These are phyloP conservation scores for Oscheius sp. DNA, from an alignment of 1,140 invertebrate genomes.

Conservation along the genomic window DNA sequence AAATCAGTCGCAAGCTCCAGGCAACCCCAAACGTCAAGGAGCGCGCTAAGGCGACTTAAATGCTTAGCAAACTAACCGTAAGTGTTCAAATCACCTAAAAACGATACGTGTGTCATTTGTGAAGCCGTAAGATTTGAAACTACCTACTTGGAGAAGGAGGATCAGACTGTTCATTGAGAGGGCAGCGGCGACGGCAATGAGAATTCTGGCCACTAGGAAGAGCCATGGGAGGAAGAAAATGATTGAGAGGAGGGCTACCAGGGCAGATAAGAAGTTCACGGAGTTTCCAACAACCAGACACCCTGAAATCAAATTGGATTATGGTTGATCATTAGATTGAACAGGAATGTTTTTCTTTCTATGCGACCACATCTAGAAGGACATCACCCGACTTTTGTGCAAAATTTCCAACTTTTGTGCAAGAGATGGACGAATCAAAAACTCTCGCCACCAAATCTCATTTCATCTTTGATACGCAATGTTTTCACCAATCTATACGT, in stretches of 20 bases:
- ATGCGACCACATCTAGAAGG: not conserved
- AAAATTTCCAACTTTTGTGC: too few relatives aligned
- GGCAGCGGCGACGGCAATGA: conserved; percentile 40
- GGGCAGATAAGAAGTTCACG: conserved; percentile 37
- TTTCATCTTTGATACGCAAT: too few relatives aligned
- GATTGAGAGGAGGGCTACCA: conserved; percentile 35
- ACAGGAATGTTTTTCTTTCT: too few relatives aligned
- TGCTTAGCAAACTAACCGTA: not conserved
- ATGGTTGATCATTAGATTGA: not conserved
- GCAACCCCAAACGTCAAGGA: too few relatives aligned
- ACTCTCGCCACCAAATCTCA: too few relatives aligned
- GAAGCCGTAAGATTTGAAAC: not conserved
- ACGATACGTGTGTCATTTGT: too few relatives aligned
- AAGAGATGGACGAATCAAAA: too few relatives aligned
- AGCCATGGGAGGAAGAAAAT: conserved; percentile 26
- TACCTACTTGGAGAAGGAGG: conserved; percentile 42
- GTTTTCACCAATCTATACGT: too few relatives aligned
- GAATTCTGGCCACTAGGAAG: conserved; percentile 30
- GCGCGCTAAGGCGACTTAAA: too few relatives aligned
- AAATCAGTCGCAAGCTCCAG: too few relatives aligned
- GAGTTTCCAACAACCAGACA: conserved; percentile 41
- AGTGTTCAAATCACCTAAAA: not conserved
- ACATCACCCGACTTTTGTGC: not conserved
- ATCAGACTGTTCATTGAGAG: conserved; percentile 47
- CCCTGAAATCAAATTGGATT: conserved; percentile 28